Base-by-base conservation (phyloP, 1,140 invertebrate species). In the Trichonephila clavipes region DNA sequence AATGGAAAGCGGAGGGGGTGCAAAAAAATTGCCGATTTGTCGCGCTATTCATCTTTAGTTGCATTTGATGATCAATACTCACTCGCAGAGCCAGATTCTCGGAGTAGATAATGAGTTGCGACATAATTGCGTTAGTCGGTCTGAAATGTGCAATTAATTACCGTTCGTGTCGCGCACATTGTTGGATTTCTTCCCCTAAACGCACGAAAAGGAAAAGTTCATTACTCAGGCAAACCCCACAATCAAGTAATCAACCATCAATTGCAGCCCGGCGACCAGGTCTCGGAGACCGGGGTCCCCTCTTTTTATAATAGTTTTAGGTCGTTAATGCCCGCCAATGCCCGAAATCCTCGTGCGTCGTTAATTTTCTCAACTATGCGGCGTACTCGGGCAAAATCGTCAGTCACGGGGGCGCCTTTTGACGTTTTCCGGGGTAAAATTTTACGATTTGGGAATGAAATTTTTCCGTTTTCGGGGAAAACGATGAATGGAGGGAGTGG, bases 211-310 rank as follows among this genome's bases (percentile, higher is more conserved):
- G 85, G 85, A 93, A 94, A 94, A 94, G 87, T 94, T 94, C 93
- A 94, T 94, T 94, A 94, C 81, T 94, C 93, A 94, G 81, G 61
- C 93, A 90, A 69, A 90, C 93, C 88, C 93, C 88, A 90, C 88
- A 94, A 94, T 94, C 93, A 94, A 89, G 93, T 94, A 90, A 94
- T 94, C 93, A 90, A 90, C 93, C 93, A 94, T 94, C 93, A 94
- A 94, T 94, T 94, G 93, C 93, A 94, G 61, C 10, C 19, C 59
- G 16, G 24, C 72, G 72, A 18, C 59, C 19, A 24, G n/a, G 69
- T 61, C 72, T 72, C 58, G 69, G 88, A 59, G 62, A 18, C 28
- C n/a, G 90, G 58, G 58, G 12, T 24, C 66, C 34, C 62, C 72
- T 28, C 62, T 93, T 93, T 93, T 93, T 93, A 82, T 92, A 72